phyloP scores from a whole-genome alignment of 2,113 vertebrate species.

The Solenodon paradoxus region DNA sequence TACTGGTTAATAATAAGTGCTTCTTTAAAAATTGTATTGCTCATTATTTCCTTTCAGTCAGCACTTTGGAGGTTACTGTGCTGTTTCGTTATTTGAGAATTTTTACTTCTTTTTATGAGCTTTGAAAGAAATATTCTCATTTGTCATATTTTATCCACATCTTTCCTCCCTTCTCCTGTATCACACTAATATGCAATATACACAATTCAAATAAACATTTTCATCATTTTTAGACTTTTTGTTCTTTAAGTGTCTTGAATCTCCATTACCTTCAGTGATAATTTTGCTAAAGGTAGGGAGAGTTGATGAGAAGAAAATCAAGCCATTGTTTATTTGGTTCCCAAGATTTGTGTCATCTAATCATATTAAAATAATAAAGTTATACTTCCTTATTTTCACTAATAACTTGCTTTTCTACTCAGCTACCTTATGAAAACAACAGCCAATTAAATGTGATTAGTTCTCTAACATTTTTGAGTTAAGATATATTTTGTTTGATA shows the following conservation, averaged over 20 bases:
- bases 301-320: not conserved
- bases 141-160: not conserved
- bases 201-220: not conserved
- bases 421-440: not conserved
- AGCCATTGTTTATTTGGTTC: not conserved
- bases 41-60: not conserved
- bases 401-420: not conserved
- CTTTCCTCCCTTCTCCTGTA: fast-evolving
- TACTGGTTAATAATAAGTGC: not conserved
- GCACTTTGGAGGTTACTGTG: not conserved
- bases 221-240: not conserved
- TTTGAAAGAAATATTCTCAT: not conserved
- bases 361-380: not conserved
- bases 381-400: not conserved
- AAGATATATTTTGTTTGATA: not conserved
- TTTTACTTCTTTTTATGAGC: not conserved
- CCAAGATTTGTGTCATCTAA: not conserved
- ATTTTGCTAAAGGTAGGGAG: not conserved
- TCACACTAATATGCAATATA: not conserved
- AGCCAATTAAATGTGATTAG: not conserved
- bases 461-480: not conserved
- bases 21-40: not conserved
- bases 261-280: not conserved
- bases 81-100: not conserved
- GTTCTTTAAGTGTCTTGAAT: not conserved